Conservation (phyloP, 1,140 invertebrate species). For the Choristoneura fumiferana region DNA sequence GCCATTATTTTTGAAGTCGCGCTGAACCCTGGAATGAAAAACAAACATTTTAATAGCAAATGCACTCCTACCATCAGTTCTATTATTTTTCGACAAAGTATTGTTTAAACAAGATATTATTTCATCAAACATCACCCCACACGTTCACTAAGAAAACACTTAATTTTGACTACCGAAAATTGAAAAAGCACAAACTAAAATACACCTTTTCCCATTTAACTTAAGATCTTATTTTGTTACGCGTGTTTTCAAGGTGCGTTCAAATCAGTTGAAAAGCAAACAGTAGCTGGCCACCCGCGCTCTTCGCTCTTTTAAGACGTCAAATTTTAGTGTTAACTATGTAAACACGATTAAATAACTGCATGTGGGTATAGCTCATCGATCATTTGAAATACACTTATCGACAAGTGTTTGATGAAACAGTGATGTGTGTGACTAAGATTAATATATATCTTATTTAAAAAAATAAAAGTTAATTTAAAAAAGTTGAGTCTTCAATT, state of each 20-base stretch:
- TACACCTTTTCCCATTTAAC: slow-evolving; percentile 10
- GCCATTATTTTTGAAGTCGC: no score
- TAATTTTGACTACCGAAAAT: background rate
- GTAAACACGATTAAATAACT: slow-evolving; percentile 63
- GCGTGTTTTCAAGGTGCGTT: slow-evolving; percentile 38
- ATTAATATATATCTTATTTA: no score
- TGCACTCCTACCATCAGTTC: slow-evolving; percentile 7
- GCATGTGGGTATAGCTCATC: slow-evolving; percentile 44
- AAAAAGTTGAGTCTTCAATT: no score
- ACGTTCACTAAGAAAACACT: slow-evolving; percentile 23
- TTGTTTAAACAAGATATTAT: slow-evolving; percentile 47
- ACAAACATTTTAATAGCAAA: slow-evolving; percentile 14
- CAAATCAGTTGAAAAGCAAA: slow-evolving; percentile 58
- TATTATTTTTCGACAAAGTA: slow-evolving; percentile 19
- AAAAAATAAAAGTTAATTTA: no score
- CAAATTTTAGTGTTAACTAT: slow-evolving; percentile 54
- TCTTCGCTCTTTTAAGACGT: slow-evolving; percentile 55
- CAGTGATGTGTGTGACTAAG: no score
- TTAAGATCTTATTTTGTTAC: slow-evolving; percentile 19
- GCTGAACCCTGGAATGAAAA: background rate
- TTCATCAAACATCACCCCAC: slow-evolving; percentile 44
- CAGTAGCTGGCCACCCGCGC: slow-evolving; percentile 69
- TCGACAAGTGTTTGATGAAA: slow-evolving; percentile 38
- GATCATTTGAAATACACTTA: slow-evolving; percentile 51
- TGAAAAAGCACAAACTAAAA: slow-evolving; percentile 15